Evolutionary conservation across 2,113 vertebrate genomes (phyloP), one percentile per base, ranked within the genome.

Genomic region (Arenaria interpres): DNA sequence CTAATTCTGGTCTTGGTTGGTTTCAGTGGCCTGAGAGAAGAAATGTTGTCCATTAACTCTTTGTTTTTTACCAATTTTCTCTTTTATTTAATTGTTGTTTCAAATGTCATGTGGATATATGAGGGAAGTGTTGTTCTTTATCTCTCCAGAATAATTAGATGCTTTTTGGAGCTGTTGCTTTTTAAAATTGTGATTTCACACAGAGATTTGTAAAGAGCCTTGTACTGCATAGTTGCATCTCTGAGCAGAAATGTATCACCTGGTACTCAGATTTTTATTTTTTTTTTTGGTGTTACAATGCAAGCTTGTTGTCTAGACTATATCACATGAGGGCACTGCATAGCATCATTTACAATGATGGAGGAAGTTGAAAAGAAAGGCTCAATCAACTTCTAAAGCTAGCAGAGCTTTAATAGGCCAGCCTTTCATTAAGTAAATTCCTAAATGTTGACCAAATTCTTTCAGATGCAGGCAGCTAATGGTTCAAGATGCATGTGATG

Each of bases 401-500:
- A 90, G 75, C 76, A 83, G 93, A 89, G 89, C 97, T 98, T 98
- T 98, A 98, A 98, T 98, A 98, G 96, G 97, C 93, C 94, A 94
- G 96, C 76, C 97, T 98, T 98, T 98, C 98, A 98, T 98, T 98
- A 98, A 96, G 93, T 75, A 90, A 97, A 98, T 98, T 98, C 98
- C 98, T 98, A 97, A 98, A 97, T 96, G 97, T 97, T 98, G 98
- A 98, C 97, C 96, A 96, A 97, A 98, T 97, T 97, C 92, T 97
- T 97, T 97, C 37, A 96, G 91, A 97, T 88, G 95, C 90, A 95
- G 90, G 83, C 90, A 92, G 91, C 88, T 96, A 97, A 97, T 95
- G 83, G 96, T 77, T 97, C 95, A 96, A 93, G 92, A 97, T 97
- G 96, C 97, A 97, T 98, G 97, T 98, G 97, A 98, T 98, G 89